phyloP scores from a whole-genome alignment of 2,888 invertebrate genomes.

The Tholera decimalis region DNA sequence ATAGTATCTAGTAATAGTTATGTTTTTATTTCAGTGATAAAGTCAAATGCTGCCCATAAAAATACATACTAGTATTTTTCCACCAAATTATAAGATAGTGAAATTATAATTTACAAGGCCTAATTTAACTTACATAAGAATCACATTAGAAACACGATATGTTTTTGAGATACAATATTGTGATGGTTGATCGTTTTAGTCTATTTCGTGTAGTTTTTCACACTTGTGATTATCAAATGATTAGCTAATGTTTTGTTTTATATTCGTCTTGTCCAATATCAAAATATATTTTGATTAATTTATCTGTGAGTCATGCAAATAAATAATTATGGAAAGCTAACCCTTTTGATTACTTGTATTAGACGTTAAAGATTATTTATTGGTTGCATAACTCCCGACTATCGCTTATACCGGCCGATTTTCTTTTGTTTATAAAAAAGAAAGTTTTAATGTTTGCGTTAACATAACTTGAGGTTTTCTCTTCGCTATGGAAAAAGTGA shows the following conservation, averaged over 20 bases:
- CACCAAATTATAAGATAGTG: slow-evolving; percentile 26
- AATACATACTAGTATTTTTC: slow-evolving; percentile 37
- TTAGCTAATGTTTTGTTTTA: slow-evolving; percentile 1
- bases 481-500: slow-evolving; percentile 21
- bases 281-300: background rate
- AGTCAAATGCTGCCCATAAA: slow-evolving; percentile 1
- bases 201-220: slow-evolving; percentile 21
- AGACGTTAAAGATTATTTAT: slow-evolving; percentile 32
- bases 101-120: slow-evolving; percentile 34
- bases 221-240: background rate
- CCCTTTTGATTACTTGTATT: too few relatives aligned
- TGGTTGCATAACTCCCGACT: slow-evolving; percentile 54
- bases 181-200: slow-evolving; percentile 20
- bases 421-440: slow-evolving; percentile 64
- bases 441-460: slow-evolving; percentile 53
- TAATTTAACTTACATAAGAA: slow-evolving; percentile 49
- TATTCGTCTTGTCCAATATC: background rate
- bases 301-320: background rate
- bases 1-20: background rate
- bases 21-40: slow-evolving; percentile 7
- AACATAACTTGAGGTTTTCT: slow-evolving; percentile 57
- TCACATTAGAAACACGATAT: slow-evolving; percentile 54
- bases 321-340: background rate
- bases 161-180: slow-evolving; percentile 37
- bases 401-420: slow-evolving; percentile 35